Conservation (phyloP, 2,888 invertebrate species). For the Drosophila heteroneura region DNA sequence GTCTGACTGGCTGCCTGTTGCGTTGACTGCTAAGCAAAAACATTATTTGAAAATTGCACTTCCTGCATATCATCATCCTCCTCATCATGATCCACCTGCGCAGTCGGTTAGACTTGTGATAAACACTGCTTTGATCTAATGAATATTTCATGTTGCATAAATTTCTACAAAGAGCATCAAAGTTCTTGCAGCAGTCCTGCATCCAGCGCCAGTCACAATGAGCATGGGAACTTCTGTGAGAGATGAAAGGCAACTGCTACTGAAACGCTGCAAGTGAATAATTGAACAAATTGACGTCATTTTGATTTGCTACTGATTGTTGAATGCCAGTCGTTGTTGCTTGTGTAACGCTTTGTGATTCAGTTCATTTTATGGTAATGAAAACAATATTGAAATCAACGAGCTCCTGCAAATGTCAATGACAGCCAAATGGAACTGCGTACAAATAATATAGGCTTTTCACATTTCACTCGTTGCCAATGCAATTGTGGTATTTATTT, state of each 20-base stretch:
- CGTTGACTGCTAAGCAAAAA: slow-evolving; percentile 30
- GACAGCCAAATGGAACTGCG: background rate
- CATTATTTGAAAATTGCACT: slow-evolving; percentile 31
- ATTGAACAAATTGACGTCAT: slow-evolving; percentile 47
- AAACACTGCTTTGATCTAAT: slow-evolving; percentile 56
- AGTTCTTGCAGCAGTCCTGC: background rate
- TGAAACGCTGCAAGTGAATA: slow-evolving; percentile 42
- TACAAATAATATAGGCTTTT: background rate
- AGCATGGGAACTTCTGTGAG: slow-evolving; percentile 13
- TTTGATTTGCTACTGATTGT: slow-evolving; percentile 24
- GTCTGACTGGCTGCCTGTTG: slow-evolving; percentile 22
- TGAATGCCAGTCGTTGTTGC: background rate
- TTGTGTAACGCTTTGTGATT: too few relatives aligned
- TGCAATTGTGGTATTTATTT: slow-evolving; percentile 25
- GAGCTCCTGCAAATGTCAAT: background rate
- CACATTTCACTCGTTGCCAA: background rate
- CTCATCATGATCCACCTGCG: slow-evolving; percentile 6
- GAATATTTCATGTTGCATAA: slow-evolving; percentile 80
- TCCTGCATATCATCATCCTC: slow-evolving; percentile 18
- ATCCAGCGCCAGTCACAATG: background rate
- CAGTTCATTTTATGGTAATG: background rate
- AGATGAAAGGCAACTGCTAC: slow-evolving; percentile 27
- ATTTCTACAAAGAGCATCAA: slow-evolving; percentile 41
- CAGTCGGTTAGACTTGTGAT: background rate
- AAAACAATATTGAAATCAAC: background rate